These are phyloP conservation scores for Aelia acuminata DNA, from an alignment of 2,888 invertebrate species.

Conservation along the genomic window DNA sequence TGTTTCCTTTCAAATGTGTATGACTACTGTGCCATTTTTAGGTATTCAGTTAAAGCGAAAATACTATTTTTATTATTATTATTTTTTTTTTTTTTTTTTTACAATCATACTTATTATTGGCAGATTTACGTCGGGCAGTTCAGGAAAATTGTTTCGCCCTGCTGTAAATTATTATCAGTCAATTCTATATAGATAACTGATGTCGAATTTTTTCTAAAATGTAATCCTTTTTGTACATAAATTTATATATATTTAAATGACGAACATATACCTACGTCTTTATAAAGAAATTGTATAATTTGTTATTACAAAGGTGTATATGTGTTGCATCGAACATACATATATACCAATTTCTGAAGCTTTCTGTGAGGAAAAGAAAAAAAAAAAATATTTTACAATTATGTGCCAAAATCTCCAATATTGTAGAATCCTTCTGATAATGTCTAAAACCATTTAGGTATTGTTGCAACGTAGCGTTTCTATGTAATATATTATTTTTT, in stretches of 20 bases:
- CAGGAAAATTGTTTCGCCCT: not conserved
- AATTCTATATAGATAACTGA: not conserved
- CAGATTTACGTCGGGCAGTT: not conserved
- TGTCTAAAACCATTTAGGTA: not conserved
- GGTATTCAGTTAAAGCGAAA: not conserved
- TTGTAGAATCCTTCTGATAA: not conserved
- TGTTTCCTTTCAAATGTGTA: not conserved
- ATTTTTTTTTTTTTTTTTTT: not conserved
- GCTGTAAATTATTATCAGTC: constrained; percentile 34
- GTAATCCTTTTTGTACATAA: constrained; percentile 44
- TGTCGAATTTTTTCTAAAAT: constrained; percentile 33
- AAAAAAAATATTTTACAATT: constrained; percentile 6
- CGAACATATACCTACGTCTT: not conserved
- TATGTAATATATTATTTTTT: not conserved
- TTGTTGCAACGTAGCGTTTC: not conserved
- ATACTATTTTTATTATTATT: not conserved
- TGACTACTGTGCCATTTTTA: not conserved
- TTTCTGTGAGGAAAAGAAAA: constrained; percentile 14
- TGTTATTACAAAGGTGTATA: not conserved
- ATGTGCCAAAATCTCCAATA: constrained; percentile 20
- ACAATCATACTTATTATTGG: not conserved
- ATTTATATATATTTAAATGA: constrained; percentile 30
- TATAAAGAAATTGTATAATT: constrained; percentile 21
- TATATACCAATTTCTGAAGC: not conserved
- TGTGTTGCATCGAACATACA: not conserved